phyloP scores from a whole-genome alignment of 2,113 vertebrate species.

The Theristicus caerulescens region DNA sequence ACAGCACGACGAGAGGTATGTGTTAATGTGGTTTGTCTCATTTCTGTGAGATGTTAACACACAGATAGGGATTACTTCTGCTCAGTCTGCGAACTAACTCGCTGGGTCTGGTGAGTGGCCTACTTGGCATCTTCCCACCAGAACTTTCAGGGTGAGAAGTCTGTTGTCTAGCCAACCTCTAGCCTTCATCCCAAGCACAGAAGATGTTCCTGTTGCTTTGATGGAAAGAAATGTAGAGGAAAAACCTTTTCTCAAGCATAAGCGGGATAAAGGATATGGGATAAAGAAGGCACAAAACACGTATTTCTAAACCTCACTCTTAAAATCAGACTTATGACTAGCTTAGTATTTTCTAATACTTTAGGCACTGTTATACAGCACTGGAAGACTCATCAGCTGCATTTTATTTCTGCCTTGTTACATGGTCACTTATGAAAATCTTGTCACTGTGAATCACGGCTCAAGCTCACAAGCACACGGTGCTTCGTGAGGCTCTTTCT shows the following conservation, averaged over 20 bases:
- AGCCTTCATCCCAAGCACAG: background rate
- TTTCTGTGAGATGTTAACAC: background rate
- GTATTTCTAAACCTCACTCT: background rate
- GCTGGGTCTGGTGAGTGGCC: background rate
- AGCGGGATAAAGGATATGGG: background rate
- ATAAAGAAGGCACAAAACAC: background rate
- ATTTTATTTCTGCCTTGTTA: background rate
- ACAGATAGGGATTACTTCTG: background rate
- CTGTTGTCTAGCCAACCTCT: background rate
- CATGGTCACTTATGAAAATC: background rate
- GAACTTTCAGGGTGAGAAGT: background rate
- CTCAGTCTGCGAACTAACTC: background rate
- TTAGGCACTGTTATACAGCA: background rate
- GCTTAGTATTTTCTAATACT: background rate
- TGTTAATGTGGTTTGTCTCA: background rate
- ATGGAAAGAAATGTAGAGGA: background rate
- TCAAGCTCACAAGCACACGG: background rate
- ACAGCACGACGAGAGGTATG: accelerated
- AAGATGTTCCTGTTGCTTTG: background rate
- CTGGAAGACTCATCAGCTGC: background rate
- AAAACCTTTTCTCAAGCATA: background rate
- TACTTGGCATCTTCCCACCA: background rate
- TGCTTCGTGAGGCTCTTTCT: background rate
- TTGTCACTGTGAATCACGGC: background rate
- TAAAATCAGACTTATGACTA: background rate